Evolutionary conservation across 2,888 invertebrate genomes (phyloP).

Genomic region (Phania funesta): DNA sequence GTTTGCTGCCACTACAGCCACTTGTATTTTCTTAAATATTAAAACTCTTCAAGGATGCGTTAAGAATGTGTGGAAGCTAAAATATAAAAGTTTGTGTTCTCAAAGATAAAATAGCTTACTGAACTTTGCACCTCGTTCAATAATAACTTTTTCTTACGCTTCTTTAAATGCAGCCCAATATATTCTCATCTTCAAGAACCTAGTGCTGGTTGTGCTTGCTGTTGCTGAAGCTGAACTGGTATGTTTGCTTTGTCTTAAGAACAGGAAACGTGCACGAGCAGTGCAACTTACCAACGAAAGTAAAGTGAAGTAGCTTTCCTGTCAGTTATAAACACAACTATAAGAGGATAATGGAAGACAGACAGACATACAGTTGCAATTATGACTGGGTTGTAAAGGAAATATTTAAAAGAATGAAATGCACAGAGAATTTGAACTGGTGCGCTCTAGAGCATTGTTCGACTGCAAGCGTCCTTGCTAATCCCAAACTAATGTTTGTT

Average conservation of each 20-base stretch:
- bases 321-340: not conserved
- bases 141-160: slow-evolving; percentile 48
- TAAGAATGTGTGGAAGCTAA: slow-evolving; percentile 5
- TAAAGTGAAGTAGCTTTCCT: slow-evolving; percentile 7
- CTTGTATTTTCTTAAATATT: not conserved
- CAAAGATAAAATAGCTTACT: slow-evolving; percentile 54
- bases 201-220: not conserved
- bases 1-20: not conserved
- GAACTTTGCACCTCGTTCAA: slow-evolving; percentile 61
- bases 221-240: not conserved
- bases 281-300: slow-evolving; percentile 8
- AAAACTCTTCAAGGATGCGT: slow-evolving; percentile 36
- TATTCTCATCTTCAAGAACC: slow-evolving; percentile 2
- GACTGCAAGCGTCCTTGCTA: too few species aligned
- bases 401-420: not conserved
- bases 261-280: slow-evolving; percentile 23
- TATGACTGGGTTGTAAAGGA: not conserved
- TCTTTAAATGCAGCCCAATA: not conserved
- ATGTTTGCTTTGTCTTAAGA: slow-evolving; percentile 15
- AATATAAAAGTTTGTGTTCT: slow-evolving; percentile 10
- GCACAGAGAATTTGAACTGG: too few species aligned
- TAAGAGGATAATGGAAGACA: slow-evolving; percentile 3
- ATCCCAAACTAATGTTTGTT: too few species aligned
- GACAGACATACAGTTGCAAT: not conserved
- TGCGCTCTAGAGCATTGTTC: too few species aligned